Base-by-base conservation (phyloP, 2,888 invertebrate species). In the Timema cristinae region DNA sequence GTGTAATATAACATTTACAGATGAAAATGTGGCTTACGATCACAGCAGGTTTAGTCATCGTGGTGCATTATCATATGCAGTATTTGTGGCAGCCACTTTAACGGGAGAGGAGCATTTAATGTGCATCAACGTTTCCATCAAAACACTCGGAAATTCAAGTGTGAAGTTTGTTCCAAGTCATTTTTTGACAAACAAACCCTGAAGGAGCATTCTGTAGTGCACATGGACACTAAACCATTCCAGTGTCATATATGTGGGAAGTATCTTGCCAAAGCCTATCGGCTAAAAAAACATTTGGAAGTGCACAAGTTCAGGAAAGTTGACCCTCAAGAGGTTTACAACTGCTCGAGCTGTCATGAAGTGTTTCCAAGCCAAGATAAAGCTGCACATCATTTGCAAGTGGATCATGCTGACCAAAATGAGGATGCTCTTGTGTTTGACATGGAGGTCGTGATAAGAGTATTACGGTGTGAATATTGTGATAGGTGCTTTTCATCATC, bases 181-280 rank as follows among this genome's bases (percentile, higher is more conserved):
- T 86, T 86, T 75, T 77, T 85, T 5, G 86, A 86, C 77, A 85
- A 85, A 59, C 86, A 86, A 78, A 86, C 86, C 0, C 73, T 86
- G 73, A 85, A 85, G 68, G 86, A 86, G 61, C 86, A 86, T 61
- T 82, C 83, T 0, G 85, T 86, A 6, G 84, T 85, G 0, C 86
- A 86, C 79, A 78, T 79, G 75, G 78, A 85, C 84, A 85, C 84
- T 70, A 86, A 86, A 73, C 86, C 86, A 11, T 86, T 84, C 80
- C 85, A 86, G 77, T 86, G 86, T 77, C 85, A 86, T 80, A 84
- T 86, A 66, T 86, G 86, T 76, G 78, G 84, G 75, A 85, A 85
- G 79, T 85, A 85, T 70, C 77, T 86, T 72, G 86, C 85, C 5
- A 83, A 86, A 0, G 81, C 85, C 6, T 86, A 86, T 0, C 83